A percentile compares a stretch with the other conserved stretches of the same genome.
These are phyloP conservation scores for Orchesella flavescens DNA, from an alignment of 2,888 invertebrate species.

Conservation along the genomic window DNA sequence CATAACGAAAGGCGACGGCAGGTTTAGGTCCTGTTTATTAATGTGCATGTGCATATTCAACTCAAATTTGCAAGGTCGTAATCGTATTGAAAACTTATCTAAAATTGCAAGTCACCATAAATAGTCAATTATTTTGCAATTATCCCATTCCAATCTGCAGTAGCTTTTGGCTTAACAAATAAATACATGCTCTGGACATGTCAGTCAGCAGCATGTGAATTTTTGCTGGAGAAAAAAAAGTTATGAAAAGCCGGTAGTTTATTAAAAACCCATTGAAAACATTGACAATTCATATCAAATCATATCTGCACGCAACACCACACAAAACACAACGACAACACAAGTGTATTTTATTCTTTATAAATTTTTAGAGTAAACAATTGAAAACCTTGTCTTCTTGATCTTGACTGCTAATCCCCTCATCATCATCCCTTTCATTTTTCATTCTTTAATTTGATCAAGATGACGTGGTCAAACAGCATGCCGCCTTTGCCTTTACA, in stretches of 20 bases:
- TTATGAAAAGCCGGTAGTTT: constrained; percentile 7
- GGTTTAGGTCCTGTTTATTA: too few species aligned
- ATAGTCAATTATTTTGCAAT: too few species aligned
- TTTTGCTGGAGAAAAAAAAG: constrained; percentile 13
- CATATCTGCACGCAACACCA: neutral
- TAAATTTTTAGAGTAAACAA: constrained; percentile 2
- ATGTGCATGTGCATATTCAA: neutral
- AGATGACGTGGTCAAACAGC: constrained; percentile 55
- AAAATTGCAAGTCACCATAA: too few species aligned
- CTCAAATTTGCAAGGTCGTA: neutral
- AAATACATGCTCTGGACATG: neutral
- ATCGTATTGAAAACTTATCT: too few species aligned
- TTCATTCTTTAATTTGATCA: constrained; percentile 34
- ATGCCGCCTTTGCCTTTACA: constrained; percentile 17
- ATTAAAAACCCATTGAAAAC: neutral
- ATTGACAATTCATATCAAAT: neutral
- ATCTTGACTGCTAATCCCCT: constrained; percentile 1
- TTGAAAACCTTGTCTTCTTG: constrained; percentile 24
- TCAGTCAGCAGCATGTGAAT: neutral
- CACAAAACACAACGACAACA: too few species aligned
- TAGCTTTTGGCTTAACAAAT: neutral
- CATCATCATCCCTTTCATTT: constrained; percentile 26
- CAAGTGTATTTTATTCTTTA: too few species aligned
- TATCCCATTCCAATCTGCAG: too few species aligned
- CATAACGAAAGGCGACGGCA: neutral